These are phyloP conservation scores for Biston stratarius DNA, from an alignment of 2,888 invertebrate species.

Conservation along the genomic window DNA sequence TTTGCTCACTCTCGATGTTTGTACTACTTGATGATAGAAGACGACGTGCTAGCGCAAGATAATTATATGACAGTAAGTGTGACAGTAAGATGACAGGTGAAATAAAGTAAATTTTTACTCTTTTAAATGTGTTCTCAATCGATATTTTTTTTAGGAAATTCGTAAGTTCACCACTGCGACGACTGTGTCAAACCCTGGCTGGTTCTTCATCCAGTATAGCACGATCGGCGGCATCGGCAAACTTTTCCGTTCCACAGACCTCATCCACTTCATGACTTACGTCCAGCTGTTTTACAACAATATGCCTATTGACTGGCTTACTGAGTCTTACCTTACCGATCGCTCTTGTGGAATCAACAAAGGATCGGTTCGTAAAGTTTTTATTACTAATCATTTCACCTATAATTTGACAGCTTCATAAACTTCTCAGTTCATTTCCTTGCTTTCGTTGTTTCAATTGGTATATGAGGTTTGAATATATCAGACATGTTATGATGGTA, in stretches of 20 bases:
- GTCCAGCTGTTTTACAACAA: constrained; percentile 98
- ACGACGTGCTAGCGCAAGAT: constrained; percentile 95
- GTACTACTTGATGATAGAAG: constrained; percentile 97
- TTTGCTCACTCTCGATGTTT: constrained; percentile 95
- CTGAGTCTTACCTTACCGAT: constrained; percentile 95
- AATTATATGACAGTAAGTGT: constrained; percentile 92
- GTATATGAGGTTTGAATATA: no score
- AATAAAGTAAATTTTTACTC: not conserved
- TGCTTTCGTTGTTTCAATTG: no score
- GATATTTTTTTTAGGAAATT: constrained; percentile 61
- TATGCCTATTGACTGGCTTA: constrained; percentile 98
- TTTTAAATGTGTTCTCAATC: not conserved
- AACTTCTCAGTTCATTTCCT: no score
- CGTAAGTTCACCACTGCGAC: constrained; percentile 57
- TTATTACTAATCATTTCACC: no score
- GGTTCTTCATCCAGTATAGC: constrained; percentile 98
- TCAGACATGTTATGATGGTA: no score
- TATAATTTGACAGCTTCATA: no score
- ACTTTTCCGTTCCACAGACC: constrained; percentile 95
- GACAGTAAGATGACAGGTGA: no score
- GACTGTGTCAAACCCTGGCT: constrained; percentile 86
- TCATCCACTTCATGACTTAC: constrained; percentile 95
- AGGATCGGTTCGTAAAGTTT: constrained; percentile 86
- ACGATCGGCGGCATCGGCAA: constrained; percentile 98
- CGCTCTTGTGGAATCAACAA: constrained; percentile 95